A percentile compares a stretch with the other conserved stretches of the same genome.
Conservation (phyloP, 2,113 vertebrate genomes). For the Lanius ludovicianus region DNA sequence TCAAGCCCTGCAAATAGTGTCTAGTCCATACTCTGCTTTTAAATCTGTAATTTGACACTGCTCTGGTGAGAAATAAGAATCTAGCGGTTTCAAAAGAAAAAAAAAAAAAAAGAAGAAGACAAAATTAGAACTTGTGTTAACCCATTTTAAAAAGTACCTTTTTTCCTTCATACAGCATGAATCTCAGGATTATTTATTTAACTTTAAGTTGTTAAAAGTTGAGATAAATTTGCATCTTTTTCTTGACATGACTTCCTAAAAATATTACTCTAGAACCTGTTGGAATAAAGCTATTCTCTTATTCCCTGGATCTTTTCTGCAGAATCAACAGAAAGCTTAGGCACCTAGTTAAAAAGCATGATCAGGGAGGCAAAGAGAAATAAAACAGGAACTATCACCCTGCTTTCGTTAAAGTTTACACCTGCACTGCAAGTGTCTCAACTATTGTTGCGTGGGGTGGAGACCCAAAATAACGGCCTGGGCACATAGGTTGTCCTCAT, state of each 20-base stretch:
- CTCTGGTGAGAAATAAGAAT: neutral
- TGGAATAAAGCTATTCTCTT: neutral
- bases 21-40: neutral
- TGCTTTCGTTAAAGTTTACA: neutral
- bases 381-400: neutral
- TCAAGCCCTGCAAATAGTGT: neutral
- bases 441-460: neutral
- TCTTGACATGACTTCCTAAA: neutral
- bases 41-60: neutral
- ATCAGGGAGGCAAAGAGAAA: neutral
- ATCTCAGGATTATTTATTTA: neutral
- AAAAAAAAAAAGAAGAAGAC: neutral
- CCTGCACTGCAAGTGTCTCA: neutral
- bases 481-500: accelerated
- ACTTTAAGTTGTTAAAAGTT: neutral
- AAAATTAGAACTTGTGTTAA: neutral
- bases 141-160: neutral
- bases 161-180: neutral
- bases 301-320: neutral
- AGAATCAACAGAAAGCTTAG: neutral
- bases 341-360: neutral
- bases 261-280: neutral
- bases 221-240: neutral
- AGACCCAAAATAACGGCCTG: neutral
- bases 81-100: neutral